Conservation (phyloP, 2,888 invertebrate species). For the Dysmachus trigonus region DNA sequence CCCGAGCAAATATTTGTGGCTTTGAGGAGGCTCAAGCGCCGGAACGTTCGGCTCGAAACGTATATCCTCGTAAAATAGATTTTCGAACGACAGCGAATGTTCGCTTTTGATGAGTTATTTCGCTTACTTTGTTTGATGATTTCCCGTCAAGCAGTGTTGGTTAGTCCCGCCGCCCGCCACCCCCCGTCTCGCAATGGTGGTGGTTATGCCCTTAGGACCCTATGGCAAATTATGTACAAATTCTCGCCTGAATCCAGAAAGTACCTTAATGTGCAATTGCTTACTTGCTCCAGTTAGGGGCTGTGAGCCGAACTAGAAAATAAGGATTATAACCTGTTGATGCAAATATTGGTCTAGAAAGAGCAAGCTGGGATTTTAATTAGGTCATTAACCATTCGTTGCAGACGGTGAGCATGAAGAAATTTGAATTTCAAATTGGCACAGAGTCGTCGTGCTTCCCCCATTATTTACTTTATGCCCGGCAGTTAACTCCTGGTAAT, state of each 20-base stretch:
- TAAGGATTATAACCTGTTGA: conserved; percentile 21
- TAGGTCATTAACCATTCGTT: conserved; percentile 12
- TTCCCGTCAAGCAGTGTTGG: background rate
- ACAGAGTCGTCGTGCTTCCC: background rate
- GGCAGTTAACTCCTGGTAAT: background rate
- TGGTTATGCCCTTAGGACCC: background rate
- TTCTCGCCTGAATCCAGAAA: background rate
- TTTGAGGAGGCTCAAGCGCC: background rate
- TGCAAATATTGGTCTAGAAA: background rate
- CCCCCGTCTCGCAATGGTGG: background rate
- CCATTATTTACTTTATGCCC: background rate
- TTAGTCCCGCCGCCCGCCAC: too few relatives aligned
- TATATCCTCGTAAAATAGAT: background rate
- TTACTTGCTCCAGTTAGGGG: background rate
- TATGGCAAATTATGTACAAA: background rate
- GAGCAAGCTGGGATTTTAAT: background rate
- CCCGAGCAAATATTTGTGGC: background rate
- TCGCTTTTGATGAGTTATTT: background rate
- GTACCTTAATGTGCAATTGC: background rate
- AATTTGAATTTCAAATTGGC: conserved; percentile 7
- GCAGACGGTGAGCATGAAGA: background rate
- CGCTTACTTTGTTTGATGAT: background rate
- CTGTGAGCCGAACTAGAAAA: background rate
- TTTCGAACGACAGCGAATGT: background rate
- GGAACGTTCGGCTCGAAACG: background rate